Base-by-base conservation (phyloP, 2,888 invertebrate species). In the Nomada ferruginata region DNA sequence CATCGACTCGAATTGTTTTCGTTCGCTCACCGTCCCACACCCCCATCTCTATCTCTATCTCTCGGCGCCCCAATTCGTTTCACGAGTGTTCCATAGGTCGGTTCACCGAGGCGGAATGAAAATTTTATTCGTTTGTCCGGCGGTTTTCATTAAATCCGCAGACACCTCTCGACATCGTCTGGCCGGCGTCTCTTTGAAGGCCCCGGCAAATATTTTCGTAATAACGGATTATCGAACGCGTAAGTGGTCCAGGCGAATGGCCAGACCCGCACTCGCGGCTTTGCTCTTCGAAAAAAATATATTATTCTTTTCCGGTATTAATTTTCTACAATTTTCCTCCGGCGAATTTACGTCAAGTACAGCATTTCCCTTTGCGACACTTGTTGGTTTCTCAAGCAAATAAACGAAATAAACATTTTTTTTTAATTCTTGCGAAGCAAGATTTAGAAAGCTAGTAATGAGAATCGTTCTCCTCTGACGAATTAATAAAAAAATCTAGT, bases 111-210 rank as follows among this genome's bases (percentile, higher is more conserved):
- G 57, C 68, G 77, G 72, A 82, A 85, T 87, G 87, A 87, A 87
- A 87, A 85, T 87, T 87, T 86, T 74, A 86, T 87, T 78, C 83
- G 85, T 83, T 85, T 76, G 87, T 83, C 80, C 83, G 80, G 47
- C 66, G 82, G 82, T 84, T 89, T 88, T 89, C 88, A 89, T 89
- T 89, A 89, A 88, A 89, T 85, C 85, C 79, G 74, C 76, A 79
- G 84, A 84, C 87, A 86, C 82, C 86, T 84, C 88, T 87, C 82
- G 74, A 87, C 50, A 55, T 63, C 65, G 69, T 68, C 61, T 29
- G 74, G 59, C 61, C 61, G 79, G 20, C 79, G 70, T 73, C 86
- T 76, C 85, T 89, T 88, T 87, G 85, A 88, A 78, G 79, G 69
- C 36, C 2, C 65, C 66, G 61, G 69, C 82, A 88, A 89, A 89